Base-by-base conservation (phyloP, 2,797 vertebrate species). In the Danio kyathit region DNA sequence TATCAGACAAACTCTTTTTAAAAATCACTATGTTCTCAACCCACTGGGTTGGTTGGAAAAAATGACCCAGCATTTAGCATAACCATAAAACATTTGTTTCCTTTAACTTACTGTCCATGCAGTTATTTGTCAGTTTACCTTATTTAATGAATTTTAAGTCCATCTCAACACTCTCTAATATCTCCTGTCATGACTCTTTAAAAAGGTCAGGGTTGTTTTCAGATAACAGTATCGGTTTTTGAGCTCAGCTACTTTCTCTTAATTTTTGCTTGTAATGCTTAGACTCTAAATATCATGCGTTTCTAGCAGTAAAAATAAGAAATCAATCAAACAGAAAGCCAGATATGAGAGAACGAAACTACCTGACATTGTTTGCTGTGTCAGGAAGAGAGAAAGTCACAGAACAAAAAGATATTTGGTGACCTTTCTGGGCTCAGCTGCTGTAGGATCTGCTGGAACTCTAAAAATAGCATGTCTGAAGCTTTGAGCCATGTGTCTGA, bases 341-440 rank as follows among this genome's bases (percentile, higher is more conserved):
- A 38, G 38, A 41, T 46, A 41, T 21, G 5, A 19, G 7, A 40
- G 16, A 67, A 16, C 16, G 46, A 7, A 52, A 12, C 48, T 49
- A 13, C 5, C 49, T 67, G 7, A 29, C 19, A 29, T 6, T 63
- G 21, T 14, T 57, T 72, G 38, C 52, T 76, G 48, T 49, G 59
- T 75, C 73, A 73, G 73, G 72, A 43, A n/a, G 56, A 48, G n/a
- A 14, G 43, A 65, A 51, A 44, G 19, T 29, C 38, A 56, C 10
- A 64, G 71, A 3, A 21, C 38, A 75, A 51, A 19, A 21, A 60
- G 38, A 64, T 16, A 29, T 40, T 43, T 11, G 41, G 38, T 83
- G 84, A 86, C 86, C 75, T 76, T 79, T 49, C 54, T 82, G 41
- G 69, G 83, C 72, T 90, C 91, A 92, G 89, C 90, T 91, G 88